Base-by-base conservation (phyloP, 2,888 invertebrate genomes). In the Sisyra nigra region DNA sequence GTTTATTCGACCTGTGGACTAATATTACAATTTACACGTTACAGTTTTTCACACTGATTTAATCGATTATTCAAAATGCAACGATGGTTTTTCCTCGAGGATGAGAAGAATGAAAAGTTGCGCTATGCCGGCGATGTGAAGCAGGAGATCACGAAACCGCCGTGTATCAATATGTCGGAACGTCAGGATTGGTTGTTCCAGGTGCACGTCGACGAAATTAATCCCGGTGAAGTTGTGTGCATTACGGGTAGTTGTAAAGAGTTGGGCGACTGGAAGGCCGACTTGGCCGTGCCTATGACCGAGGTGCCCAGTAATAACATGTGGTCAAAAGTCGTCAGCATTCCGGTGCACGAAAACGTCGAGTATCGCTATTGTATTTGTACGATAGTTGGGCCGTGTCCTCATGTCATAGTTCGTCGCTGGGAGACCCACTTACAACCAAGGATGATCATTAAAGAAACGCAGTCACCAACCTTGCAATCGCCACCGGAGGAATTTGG, bases 391-490 rank as follows among this genome's bases (percentile, higher is more conserved):
- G 77, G 80, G 46, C 65, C 67, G 30, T 66, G 68, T 39, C 59
- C 66, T 44, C 65, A 69, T 46, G 60, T 76, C 8, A 68, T 82
- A 46, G 74, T 88, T 10, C 69, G 80, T 8, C 70, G 71, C 46
- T 91, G 89, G 89, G 91, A 92, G 62, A 81, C 86, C 1, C 75
- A 80, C 55, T 61, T 82, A 49, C 62, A 66, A 42, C 77, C 88
- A 18, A 67, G 89, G 48, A 54, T 66, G 40, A 72, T 87, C 36
- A 65, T 63, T 38, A 66, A 46, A 13, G 36, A 48, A 6, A 48
- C 41, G 7, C 46, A 38, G 34, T 54, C 56, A 35, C 56, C 57
- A 5, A 53, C 47, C 8, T 36, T 44, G 41, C 3, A 48, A 51
- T 37, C 53, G 38, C 60, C 63, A 45, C 64, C 67, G 17, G 78